Evolutionary conservation across 2,888 invertebrate genomes (phyloP), one percentile per base, ranked within the genome.

Genomic region (Cephus pygmeus): DNA sequence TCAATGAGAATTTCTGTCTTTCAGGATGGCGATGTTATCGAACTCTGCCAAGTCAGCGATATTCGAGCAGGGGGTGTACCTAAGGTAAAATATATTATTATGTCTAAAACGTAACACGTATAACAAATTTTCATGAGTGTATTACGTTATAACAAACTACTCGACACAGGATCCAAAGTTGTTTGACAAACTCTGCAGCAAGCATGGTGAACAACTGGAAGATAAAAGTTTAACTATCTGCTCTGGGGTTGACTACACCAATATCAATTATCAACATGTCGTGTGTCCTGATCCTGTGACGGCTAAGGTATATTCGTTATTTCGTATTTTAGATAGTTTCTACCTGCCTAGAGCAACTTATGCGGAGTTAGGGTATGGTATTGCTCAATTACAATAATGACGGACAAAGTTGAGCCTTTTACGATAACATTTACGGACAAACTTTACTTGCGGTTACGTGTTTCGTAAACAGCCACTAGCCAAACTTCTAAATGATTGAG

Each of bases 231-330:
- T 99, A 75, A 98, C 99, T 80, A 97, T 99, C 89, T 99, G 99
- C 92, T 98, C 98, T 89, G 99, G 99, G 15, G 97, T 98, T 30
- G 99, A 99, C 92, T 97, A 99, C 92, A 99, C 99, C 91, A 99
- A 99, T 92, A 98, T 99, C 91, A 98, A 97, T 92, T 98, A 98
- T 92, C 98, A 98, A 88, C 98, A 98, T 92, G 96, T 99, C 86
- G 97, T 99, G 81, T 99, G 98, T 90, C 96, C 98, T 23, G 97
- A 98, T 92, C 95, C 96, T 31, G 96, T 96, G 83, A 97, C 96
- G 33, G 99, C 99, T 73, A 98, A 97, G 96, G 99, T 98, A 93
- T 92, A 75, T 33, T 56, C 40, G 40, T 23, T 1, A 23, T 56
- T 56, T 56, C 23, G 0, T 9, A 23, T 23, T 23, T 56, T 6